Evolutionary conservation across 2,113 vertebrate genomes (phyloP).

Genomic region (Saguinus imperator): DNA sequence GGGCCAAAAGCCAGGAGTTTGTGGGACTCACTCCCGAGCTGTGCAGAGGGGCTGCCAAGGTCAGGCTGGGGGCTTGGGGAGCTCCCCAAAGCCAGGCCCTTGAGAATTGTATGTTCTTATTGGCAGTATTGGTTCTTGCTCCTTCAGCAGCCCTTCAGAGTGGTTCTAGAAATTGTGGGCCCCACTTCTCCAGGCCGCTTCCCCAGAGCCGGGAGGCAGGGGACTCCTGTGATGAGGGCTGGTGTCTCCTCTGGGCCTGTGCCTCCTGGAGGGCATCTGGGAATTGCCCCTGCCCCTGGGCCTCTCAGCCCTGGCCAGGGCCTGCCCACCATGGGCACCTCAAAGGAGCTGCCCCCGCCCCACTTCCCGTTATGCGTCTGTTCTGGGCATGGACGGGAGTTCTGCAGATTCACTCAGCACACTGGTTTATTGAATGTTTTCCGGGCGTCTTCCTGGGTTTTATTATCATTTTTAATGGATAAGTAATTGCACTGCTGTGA

Average conservation of each 20-base stretch:
- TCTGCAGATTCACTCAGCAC: neutral
- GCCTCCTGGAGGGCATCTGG: neutral
- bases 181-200: neutral
- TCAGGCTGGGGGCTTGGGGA: neutral
- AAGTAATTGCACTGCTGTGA: too few relatives aligned
- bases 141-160: neutral
- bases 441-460: neutral
- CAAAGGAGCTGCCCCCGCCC: neutral
- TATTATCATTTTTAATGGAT: neutral
- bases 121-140: neutral
- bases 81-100: neutral
- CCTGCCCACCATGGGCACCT: neutral
- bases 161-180: neutral
- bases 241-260: neutral
- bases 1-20: neutral
- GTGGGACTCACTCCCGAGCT: neutral
- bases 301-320: neutral
- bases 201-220: neutral
- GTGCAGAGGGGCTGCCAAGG: neutral
- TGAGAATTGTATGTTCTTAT: neutral
- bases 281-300: neutral
- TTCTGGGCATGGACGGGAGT: neutral
- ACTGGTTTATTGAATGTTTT: neutral
- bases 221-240: too few relatives aligned
- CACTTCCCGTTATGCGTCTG: neutral